Evolutionary conservation across 2,888 invertebrate species (phyloP).

Genomic region (Autographa pulchrina): DNA sequence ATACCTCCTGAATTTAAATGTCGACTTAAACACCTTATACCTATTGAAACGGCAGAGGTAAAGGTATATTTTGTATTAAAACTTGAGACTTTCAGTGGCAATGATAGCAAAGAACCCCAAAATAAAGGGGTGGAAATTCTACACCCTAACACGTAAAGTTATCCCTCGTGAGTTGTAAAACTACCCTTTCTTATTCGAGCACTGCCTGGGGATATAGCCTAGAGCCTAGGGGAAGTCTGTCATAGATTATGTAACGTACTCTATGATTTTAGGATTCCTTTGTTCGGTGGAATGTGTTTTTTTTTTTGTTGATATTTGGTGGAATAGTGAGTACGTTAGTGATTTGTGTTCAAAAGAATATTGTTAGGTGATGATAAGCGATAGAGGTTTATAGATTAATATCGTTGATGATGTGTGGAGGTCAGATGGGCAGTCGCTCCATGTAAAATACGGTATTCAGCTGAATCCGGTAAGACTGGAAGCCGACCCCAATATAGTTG

Average conservation of each 20-base stretch:
- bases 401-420: no score
- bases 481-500: no score
- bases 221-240: conserved; percentile 75
- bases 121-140: conserved; percentile 78
- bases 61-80: conserved; percentile 59
- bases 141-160: conserved; percentile 81
- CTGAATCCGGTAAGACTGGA: no score
- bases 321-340: background rate
- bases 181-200: conserved; percentile 83
- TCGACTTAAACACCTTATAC: conserved; percentile 43
- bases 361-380: no score
- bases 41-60: conserved; percentile 46
- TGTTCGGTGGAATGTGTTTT: background rate
- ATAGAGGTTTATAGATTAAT: no score
- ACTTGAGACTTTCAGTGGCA: conserved; percentile 63
- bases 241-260: conserved; percentile 64
- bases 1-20: conserved; percentile 26
- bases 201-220: conserved; percentile 76
- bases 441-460: no score
- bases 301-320: background rate
- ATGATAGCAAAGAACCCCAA: conserved; percentile 74
- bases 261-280: background rate
- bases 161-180: conserved; percentile 86
- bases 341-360: no score
- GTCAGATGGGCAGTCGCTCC: no score